Base-by-base conservation (phyloP, 1,140 invertebrate species). In the Pomacea maculata region DNA sequence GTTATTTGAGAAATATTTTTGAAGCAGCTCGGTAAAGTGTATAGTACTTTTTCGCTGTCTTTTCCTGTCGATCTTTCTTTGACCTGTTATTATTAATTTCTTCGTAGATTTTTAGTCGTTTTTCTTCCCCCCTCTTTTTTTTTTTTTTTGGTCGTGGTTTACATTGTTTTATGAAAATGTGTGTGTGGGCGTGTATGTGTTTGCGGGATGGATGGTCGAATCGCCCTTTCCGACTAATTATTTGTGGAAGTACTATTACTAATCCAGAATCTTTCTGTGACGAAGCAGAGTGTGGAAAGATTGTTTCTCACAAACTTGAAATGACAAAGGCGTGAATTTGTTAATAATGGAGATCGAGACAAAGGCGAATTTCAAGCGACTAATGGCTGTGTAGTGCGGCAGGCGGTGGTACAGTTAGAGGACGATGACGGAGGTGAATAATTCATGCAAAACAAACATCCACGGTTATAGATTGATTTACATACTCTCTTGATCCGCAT, bases 181-280 rank as follows among this genome's bases (percentile, higher is more conserved):
- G 63, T 65, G 29, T 78, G 63, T 78, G 63, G n/a, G 61, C 45
- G 76, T 68, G 61, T 65, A 19, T 68, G 63, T 78, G 76, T 67
- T 57, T 67, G 76, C 29, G 55, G 12, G n/a, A 8, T 77, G 11
- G 19, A 29, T n/a, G 19, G 29, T 34, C 17, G 71, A 72, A 29
- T n/a, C 15, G 2, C 9, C 34, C 34, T 6, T 4, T 45, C 34
- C 34, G 34, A 6, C n/a, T 19, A 29, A 21, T 45, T 72, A 17
- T 72, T 72, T 72, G 17, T 72, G 34, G 4, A 9, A n/a, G 3
- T 17, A 72, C n/a, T 9, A n/a, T 45, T 29, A 34, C 15, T 34
- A n/a, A 34, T 19, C 15, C 15, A 29, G 17, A 29, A 15, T 4
- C 29, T 72, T 72, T 19, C 34, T 8, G 29, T 45, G n/a, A n/a